Base-by-base conservation (phyloP, 2,113 vertebrate species). In the Heterochromis multidens region DNA sequence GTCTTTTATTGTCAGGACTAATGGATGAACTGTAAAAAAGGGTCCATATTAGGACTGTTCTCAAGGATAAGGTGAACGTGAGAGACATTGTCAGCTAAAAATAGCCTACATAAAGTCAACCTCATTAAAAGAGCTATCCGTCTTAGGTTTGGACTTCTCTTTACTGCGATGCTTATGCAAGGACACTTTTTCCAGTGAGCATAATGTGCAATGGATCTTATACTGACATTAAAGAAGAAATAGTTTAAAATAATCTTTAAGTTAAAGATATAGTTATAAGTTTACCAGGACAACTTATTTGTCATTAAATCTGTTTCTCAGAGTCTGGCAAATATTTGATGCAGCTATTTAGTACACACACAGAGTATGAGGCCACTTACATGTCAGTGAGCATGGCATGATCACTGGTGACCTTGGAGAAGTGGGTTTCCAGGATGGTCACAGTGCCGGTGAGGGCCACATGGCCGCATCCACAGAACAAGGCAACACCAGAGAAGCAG, bases 381-480 rank as follows among this genome's bases (percentile, higher is more conserved):
- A 99, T 94, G 63, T 98, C 96, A 9, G 96, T 98, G 93, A 99
- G 96, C 96, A 97, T 94, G 92, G 96, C 97, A 8, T 99, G 97
- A 93, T 99, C 97, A 1, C 93, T 96, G 92, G 95, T 59, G 86
- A 97, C 97, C 83, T 94, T 97, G 93, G 97, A 99, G 96, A 99
- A 99, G 95, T 98, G 97, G 79, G 95, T 96, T 85, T 98, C 97
- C 2, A 99, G 97, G 94, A 99, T 97, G 56, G 95, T 95, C 92
- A 98, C 94, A 0, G 98, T 99, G 85, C 97, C 97, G 0, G 97
- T 97, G 11, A 99, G 98, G 3, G 98, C 99, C 93, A 98, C 98
- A 2, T 99, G 99, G 46, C 98, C 98, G 0, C 98, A 99, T 90
- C 98, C 98, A 29, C 99, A 99, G 93, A 99, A 99, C 91, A 99